phyloP scores from a whole-genome alignment of 2,113 vertebrate genomes.

The Calyptommatus sinebrachiatus region DNA sequence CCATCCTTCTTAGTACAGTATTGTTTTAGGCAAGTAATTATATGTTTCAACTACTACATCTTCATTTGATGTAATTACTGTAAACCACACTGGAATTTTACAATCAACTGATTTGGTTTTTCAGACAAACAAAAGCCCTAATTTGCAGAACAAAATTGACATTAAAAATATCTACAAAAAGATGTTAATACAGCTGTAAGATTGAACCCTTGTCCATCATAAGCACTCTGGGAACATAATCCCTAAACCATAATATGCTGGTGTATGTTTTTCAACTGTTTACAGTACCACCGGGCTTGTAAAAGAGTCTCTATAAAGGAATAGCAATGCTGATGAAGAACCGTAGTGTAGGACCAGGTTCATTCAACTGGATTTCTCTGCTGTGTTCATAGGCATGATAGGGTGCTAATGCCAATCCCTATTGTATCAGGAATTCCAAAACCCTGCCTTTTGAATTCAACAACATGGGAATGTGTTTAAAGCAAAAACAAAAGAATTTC shows the following conservation, averaged over 20 bases:
- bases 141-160: slow-evolving; percentile 30
- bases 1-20: slow-evolving; percentile 3
- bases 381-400: not conserved
- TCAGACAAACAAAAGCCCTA: slow-evolving; percentile 29
- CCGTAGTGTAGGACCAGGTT: not conserved
- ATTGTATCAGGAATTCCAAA: not conserved
- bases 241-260: not conserved
- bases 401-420: not conserved
- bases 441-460: not conserved
- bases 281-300: slow-evolving; percentile 11
- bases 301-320: slow-evolving; percentile 5
- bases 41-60: slow-evolving; percentile 28
- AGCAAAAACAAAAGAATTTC: too few species aligned
- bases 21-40: slow-evolving; percentile 25
- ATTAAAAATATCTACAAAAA: slow-evolving; percentile 16
- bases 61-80: slow-evolving; percentile 33
- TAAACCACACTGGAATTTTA: slow-evolving; percentile 24
- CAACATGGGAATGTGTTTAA: not conserved
- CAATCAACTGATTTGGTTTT: slow-evolving; percentile 31
- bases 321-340: not conserved
- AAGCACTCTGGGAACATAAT: slow-evolving; percentile 28
- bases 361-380: not conserved
- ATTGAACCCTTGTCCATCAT: slow-evolving; percentile 9
- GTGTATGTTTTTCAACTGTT: slow-evolving; percentile 7
- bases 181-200: slow-evolving; percentile 21